Conservation (phyloP, 2,888 invertebrate genomes). For the Apotomis betuletana region DNA sequence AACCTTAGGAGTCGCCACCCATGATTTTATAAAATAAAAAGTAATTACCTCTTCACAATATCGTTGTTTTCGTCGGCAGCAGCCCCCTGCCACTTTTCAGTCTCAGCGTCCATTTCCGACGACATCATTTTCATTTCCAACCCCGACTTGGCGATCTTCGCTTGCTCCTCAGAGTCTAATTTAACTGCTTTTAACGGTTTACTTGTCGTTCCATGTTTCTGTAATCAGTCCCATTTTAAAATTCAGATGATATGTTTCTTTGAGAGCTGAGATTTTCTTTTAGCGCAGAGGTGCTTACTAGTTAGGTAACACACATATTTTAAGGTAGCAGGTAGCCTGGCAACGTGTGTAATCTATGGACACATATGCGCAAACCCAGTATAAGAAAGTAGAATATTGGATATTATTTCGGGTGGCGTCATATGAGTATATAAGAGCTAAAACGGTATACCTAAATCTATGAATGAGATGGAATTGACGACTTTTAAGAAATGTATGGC, state of each 20-base stretch:
- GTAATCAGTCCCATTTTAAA: slow-evolving; percentile 48
- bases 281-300: neutral
- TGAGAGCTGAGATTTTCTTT: neutral
- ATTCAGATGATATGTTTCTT: neutral
- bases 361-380: slow-evolving; percentile 12
- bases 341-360: slow-evolving; percentile 23
- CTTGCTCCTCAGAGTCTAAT: slow-evolving; percentile 97
- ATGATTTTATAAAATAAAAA: neutral
- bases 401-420: no score
- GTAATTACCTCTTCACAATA: slow-evolving; percentile 85
- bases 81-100: slow-evolving; percentile 96
- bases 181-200: slow-evolving; percentile 95
- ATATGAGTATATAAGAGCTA: no score
- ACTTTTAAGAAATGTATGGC: no score
- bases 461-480: no score
- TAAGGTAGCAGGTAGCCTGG: slow-evolving; percentile 12
- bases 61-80: slow-evolving; percentile 90
- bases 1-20: no score
- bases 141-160: slow-evolving; percentile 98
- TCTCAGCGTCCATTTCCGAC: slow-evolving; percentile 97
- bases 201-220: slow-evolving; percentile 98
- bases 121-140: slow-evolving; percentile 98
- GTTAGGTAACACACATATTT: slow-evolving; percentile 5
- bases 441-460: no score
- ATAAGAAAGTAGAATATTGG: neutral